Conservation (phyloP, 1,140 invertebrate genomes). For the Pseudoatta argentina region DNA sequence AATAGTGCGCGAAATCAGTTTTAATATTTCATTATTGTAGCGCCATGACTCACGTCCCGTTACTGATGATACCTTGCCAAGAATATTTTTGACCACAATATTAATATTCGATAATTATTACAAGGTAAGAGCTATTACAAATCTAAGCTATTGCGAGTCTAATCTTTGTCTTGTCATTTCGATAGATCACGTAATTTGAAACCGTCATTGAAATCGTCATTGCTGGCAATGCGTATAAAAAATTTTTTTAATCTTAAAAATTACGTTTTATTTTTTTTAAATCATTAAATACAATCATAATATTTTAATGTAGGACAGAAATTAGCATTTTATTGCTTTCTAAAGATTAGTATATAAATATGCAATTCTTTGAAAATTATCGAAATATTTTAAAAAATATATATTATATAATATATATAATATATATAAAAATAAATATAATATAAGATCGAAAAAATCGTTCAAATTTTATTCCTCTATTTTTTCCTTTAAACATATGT, state of each 20-base stretch:
- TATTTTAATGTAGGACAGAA: not conserved
- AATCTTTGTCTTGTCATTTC: conserved; percentile 12
- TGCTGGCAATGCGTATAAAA: not conserved
- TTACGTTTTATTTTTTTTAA: not conserved
- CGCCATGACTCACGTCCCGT: not conserved
- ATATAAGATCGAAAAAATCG: not conserved
- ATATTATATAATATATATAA: too few species aligned
- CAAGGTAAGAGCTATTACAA: conserved; percentile 9
- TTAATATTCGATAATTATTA: not conserved
- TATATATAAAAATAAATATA: too few species aligned
- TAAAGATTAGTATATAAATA: not conserved
- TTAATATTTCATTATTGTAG: conserved; percentile 34
- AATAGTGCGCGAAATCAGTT: not conserved
- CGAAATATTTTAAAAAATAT: not conserved
- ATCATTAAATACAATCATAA: not conserved
- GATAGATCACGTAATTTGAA: conserved; percentile 1
- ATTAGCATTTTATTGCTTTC: not conserved
- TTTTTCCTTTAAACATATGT: not conserved
- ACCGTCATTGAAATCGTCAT: too few species aligned
- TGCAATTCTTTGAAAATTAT: not conserved
- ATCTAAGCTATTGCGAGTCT: not conserved
- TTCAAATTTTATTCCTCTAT: not conserved
- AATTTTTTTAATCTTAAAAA: not conserved
- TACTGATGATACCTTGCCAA: conserved; percentile 15
- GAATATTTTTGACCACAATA: conserved; percentile 9